phyloP scores from a whole-genome alignment of 2,888 invertebrate genomes.

The Dicyrtoma fusca region DNA sequence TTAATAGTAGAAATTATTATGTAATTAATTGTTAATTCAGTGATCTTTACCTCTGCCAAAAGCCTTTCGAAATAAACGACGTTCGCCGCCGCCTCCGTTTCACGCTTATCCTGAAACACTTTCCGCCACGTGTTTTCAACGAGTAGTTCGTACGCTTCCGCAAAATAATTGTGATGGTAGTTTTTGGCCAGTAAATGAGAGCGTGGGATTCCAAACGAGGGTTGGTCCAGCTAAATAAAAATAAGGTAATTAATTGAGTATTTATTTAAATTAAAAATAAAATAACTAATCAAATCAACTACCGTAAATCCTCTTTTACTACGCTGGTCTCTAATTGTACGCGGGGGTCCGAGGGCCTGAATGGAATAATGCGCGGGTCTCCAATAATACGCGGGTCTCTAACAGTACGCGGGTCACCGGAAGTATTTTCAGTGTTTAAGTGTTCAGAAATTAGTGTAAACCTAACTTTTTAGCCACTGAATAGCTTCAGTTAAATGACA shows the following conservation, averaged over 20 bases:
- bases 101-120: constrained; percentile 46
- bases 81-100: constrained; percentile 64
- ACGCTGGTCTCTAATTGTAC: no score
- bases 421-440: no score
- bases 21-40: not conserved
- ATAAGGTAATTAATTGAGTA: not conserved
- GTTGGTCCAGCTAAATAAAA: constrained; percentile 42
- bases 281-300: no score
- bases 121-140: constrained; percentile 40
- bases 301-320: no score
- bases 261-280: not conserved
- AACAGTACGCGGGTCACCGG: no score
- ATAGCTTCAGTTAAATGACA: no score
- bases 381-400: no score
- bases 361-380: no score
- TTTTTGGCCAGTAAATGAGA: constrained; percentile 20
- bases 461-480: no score
- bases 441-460: no score
- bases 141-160: constrained; percentile 40
- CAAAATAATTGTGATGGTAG: constrained; percentile 8
- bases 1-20: not conserved
- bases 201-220: constrained; percentile 28
- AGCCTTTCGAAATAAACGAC: constrained; percentile 67
- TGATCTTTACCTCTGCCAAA: constrained; percentile 67
- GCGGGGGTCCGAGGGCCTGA: no score